Base-by-base conservation (phyloP, 1,140 invertebrate genomes). In the Caenorhabditis remanei region DNA sequence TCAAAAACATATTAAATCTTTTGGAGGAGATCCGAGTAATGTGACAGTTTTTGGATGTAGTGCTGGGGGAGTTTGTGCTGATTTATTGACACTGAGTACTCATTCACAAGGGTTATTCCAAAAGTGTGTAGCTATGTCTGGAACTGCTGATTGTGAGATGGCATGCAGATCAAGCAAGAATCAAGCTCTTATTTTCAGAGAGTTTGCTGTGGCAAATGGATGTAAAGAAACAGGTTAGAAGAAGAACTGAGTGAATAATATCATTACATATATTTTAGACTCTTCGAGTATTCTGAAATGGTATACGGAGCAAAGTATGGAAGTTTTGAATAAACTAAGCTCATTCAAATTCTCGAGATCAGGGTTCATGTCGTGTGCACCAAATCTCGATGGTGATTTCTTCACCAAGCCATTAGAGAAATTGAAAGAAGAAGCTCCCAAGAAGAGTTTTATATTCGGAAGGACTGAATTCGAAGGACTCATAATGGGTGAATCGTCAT, bases 1-100 rank as follows among this genome's bases (percentile, higher is more conserved):
- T 8, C 95, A 95, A 92, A 95, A 97, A 91, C 98, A 99, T 93
- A 97, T 98, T 87, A 95, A 94, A 83, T 94, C 95, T 41, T 99
- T 99, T 93, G 97, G 97, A 61, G 97, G 97, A 2, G 97, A 98
- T 93, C 95, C 96, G 11, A 94, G 96, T 89, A 88, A 89, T 9
- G 86, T 99, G 16, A 98, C 97, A 1, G 93, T 99, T 14, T 97
- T 98, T 92, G 97, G 97, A 11, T 61, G 41, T 16, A 87, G 86
- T 56, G 79, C 86, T 53, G 86, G 86, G 2, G 86, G 82, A 4
- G 82, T 40, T 48, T 16, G 56, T 48, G 65, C 19, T 50, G 75
- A 87, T 65, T 58, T 84, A 58, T 19, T 84, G 11, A 19, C 53
- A 11, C 13, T 84, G 21, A 84, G 83, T 84, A 14, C 55, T 46